Percentiles rank a stretch among this genome's conserved stretches.
These are phyloP conservation scores for Propithecus perrieri DNA, from an alignment of 2,797 vertebrate species.

Conservation along the genomic window DNA sequence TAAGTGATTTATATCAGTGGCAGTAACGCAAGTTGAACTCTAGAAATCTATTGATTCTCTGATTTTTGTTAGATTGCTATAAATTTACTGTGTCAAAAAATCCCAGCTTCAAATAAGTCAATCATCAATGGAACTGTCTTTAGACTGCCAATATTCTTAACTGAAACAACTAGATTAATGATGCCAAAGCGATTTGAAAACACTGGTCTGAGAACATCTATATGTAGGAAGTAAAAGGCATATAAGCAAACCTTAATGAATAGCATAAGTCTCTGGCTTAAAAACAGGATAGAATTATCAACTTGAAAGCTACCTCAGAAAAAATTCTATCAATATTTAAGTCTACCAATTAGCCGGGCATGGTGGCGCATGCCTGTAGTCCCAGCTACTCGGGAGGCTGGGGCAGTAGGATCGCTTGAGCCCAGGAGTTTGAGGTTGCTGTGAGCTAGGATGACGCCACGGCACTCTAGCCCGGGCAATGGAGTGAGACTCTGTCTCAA, in stretches of 20 bases:
- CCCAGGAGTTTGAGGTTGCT: too few species aligned
- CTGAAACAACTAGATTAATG: neutral
- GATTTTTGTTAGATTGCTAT: neutral
- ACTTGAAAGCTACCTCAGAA: neutral
- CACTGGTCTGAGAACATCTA: neutral
- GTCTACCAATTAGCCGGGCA: neutral
- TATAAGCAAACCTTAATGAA: neutral
- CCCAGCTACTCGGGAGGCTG: too few species aligned
- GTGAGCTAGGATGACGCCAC: too few species aligned
- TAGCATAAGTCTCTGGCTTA: neutral
- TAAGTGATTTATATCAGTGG: neutral
- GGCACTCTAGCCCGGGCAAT: too few species aligned
- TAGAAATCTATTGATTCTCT: neutral
- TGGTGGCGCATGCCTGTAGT: too few species aligned
- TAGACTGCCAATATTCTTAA: neutral
- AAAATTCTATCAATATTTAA: neutral
- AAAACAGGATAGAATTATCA: neutral
- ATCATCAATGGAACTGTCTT: neutral
- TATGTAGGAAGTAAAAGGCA: neutral
- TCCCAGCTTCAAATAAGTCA: neutral
- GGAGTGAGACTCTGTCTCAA: too few species aligned
- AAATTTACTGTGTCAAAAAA: neutral
- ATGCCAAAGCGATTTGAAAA: conserved; percentile 4
- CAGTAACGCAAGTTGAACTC: neutral
- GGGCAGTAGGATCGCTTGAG: too few species aligned